Evolutionary conservation across 2,797 vertebrate species (phyloP), one percentile per base, ranked within the genome.

Genomic region (Clarias platycephalus): DNA sequence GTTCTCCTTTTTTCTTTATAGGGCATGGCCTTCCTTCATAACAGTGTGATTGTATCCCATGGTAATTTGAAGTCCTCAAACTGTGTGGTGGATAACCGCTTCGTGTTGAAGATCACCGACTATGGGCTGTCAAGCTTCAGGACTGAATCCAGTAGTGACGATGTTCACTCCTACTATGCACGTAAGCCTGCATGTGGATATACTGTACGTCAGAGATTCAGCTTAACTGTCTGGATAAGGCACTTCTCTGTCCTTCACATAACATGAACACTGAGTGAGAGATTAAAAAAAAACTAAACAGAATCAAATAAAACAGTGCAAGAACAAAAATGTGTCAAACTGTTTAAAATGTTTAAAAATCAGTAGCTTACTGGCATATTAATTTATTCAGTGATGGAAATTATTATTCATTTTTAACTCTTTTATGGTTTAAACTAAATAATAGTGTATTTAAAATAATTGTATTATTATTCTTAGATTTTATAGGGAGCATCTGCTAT

Each of bases 61-160:
- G 97, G 97, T 10, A 98, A 97, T 92, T 95, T 98, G 81, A 98
- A 98, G 91, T 98, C 97, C 0, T 97, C 97, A 62, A 98, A 99
- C 95, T 99, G 97, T 0, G 97, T 99, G 16, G 97, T 99, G 2
- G 97, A 99, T 77, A 96, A 97, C 22, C 97, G 97, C 85, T 99
- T 99, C 2, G 97, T 99, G 81, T 94, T 99, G 84, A 99, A 98
- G 93, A 97, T 99, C 94, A 98, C 97, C 0, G 97, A 99, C 91
- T 97, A 98, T 0, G 98, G 98, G 4, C 87, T 99, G 83, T 95
- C 96, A 91, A 97, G 96, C 90, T 96, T 99, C 85, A 93, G 95
- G 3, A 64, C 87, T 0, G 90, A 93, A 0, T 87, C 91, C 0
- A 92, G 95, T 49, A 80, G 89, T 0, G 96, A 96, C 0, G 96